Evolutionary conservation across 2,797 vertebrate species (phyloP), one percentile per base, ranked within the genome.

Genomic region (Acanthopagrus latus): DNA sequence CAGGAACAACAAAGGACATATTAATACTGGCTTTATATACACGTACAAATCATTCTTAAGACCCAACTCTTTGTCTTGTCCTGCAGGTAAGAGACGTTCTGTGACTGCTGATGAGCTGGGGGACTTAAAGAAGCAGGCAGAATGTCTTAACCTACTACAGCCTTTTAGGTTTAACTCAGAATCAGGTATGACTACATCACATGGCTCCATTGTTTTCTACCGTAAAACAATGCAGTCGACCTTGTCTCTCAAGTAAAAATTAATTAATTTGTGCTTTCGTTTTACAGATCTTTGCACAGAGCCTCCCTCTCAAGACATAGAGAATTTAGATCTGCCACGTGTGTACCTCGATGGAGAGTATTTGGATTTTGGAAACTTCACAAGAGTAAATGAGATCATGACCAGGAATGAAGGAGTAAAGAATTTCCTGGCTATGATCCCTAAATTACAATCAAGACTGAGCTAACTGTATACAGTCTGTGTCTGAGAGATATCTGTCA

Each of bases 61-160:
- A 18, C n/a, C 1, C 18, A n/a, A 3, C 9, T 38, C 6, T 8
- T 20, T 47, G 21, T 60, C 5, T 10, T 62, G 25, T 67, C 70
- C 46, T 5, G 43, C 46, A 79, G 76, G 72, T 41, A 83, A 18
- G 60, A 80, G 64, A 54, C 27, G 14, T 2, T 13, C 3, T 11
- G 29, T 80, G 58, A 64, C 58, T 23, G 55, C 41, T 60, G 64
- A 47, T n/a, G 82, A 84, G 50, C 10, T 83, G 57, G 44, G 76
- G 4, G 63, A 67, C 33, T 76, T 64, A 33, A 68, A 55, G 18
- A 64, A 59, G 58, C 76, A 76, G 58, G 57, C 18, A 3, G 20
- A 55, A 16, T 80, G 81, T 64, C 63, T 72, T 3, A 68, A 58
- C 3, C 16, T 83, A 12, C 17, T 1, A 13, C 7, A 8, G 41